Conservation (phyloP, 1,140 invertebrate genomes). For the Eriocheir sinensis region DNA sequence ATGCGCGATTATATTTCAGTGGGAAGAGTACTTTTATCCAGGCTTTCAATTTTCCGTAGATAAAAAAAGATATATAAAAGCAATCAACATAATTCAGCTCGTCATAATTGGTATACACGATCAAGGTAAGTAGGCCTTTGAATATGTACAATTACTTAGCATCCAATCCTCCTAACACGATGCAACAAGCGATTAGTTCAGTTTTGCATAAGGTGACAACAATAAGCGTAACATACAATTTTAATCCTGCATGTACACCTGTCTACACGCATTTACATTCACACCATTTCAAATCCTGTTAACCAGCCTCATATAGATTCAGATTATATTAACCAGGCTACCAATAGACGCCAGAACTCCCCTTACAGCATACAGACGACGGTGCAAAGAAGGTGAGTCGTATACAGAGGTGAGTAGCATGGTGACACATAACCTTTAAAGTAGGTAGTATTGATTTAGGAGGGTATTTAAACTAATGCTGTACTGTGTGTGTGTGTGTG, state of each 20-base stretch:
- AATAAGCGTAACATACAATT: neutral
- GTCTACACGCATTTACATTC: neutral
- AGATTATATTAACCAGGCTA: too few relatives aligned
- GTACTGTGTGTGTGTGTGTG: too few relatives aligned
- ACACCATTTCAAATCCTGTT: neutral
- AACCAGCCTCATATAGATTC: neutral
- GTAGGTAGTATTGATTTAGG: neutral
- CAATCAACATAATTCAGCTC: neutral
- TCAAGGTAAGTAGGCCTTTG: neutral
- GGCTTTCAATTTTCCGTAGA: too few relatives aligned
- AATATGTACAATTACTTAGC: neutral
- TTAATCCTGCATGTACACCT: too few relatives aligned
- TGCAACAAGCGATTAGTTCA: neutral
- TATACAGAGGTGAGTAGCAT: too few relatives aligned
- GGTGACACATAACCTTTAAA: neutral
- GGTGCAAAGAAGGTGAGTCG: neutral
- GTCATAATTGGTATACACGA: neutral
- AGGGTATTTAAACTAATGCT: neutral
- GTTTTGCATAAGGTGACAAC: neutral
- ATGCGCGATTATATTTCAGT: too few relatives aligned
- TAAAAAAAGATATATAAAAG: too few relatives aligned
- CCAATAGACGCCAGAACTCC: too few relatives aligned
- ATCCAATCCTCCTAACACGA: neutral
- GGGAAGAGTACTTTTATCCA: too few relatives aligned
- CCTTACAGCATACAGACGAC: neutral